Evolutionary conservation across 2,888 invertebrate species (phyloP), one percentile per base, ranked within the genome.

Genomic region (Endomychus coccineus): DNA sequence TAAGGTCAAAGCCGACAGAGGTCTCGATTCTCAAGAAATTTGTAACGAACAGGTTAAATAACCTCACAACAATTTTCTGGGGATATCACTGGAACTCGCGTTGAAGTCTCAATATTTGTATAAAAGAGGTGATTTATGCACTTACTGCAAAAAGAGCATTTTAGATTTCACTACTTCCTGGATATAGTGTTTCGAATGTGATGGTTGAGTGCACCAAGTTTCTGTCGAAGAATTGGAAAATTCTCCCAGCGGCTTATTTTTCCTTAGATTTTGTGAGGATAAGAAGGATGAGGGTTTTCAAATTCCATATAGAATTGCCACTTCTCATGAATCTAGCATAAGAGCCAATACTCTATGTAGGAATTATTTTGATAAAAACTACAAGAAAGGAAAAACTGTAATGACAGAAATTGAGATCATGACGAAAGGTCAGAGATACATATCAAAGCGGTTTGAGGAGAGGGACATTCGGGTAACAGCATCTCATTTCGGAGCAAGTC

Each of bases 1-100:
- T 3, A 14, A 17, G 16, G 12, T n/a, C 10, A 17, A 29, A 17
- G n/a, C 3, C 5, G 17, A 29, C 16, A n/a, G 16, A 3, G 29
- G 29, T 6, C 29, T 29, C 11, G 5, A 4, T 7, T 29, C 16
- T 4, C 29, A 29, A 16, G 29, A 29, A 29, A 29, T 29, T 16
- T 29, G 29, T 15, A 10, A 29, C 3, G 14, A 17, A 16, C 15
- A 29, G 16, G 15, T 28, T n/a, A n/a, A n/a, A n/a, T n/a, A n/a
- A n/a, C n/a, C n/a, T n/a, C n/a, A n/a, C n/a, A 13, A 28, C 29
- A 29, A 15, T 9, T 29, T 29, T 16, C 10, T 27, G 12, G 27
- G 27, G 12, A 27, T 14, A 11, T 27, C 27, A 4, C 27, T 27
- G 6, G 14, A 27, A 27, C 27, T 4, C 6, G 27, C 12, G 12